Evolutionary conservation across 2,888 invertebrate genomes (phyloP), one percentile per base, ranked within the genome.

Genomic region (Hyalella azteca): DNA sequence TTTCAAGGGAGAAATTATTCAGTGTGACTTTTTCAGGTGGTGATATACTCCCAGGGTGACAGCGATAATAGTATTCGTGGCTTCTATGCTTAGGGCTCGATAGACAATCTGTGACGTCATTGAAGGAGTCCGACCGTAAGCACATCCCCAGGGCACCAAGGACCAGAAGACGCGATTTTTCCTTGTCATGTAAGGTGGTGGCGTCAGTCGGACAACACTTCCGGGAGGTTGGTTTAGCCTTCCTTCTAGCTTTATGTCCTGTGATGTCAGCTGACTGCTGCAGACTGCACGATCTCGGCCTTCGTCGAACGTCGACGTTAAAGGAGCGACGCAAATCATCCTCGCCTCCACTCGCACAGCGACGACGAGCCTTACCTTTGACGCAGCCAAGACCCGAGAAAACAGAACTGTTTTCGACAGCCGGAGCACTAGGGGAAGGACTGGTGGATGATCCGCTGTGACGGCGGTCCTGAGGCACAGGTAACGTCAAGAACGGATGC

Each of bases 391-490:
- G 54, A 54, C 54, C 54, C 26, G 29, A 29, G 11, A 54, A 54
- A 54, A 54, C 54, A 54, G 54, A 54, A 54, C 54, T 54, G 54
- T 54, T 54, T 54, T 54, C 54, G 54, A 54, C 54, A 22, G 54
- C 22, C 29, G 26, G 54, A 29, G 11, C 29, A 29, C 54, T 54
- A 9, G 26, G 54, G 26, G 54, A 54, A 7, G 54, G 54, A 54
- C 54, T 54, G 11, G 26, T 22, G 26, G 54, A 54, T 26, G 54
- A 54, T 54, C 54, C 26, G 4, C 54, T 54, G 22, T 54, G 54
- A 54, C 29, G 54, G 26, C 26, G 29, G 54, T 54, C 54, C 22
- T 9, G 54, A 54, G 54, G 54, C 26, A 54, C 26, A 54, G 54
- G 54, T 26, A 54, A 19, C 5, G 54, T 54, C 22, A 29, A 54